Evolutionary conservation across 2,113 vertebrate species (phyloP), one percentile per base, ranked within the genome.

Genomic region (Trochalopteron elliotii): DNA sequence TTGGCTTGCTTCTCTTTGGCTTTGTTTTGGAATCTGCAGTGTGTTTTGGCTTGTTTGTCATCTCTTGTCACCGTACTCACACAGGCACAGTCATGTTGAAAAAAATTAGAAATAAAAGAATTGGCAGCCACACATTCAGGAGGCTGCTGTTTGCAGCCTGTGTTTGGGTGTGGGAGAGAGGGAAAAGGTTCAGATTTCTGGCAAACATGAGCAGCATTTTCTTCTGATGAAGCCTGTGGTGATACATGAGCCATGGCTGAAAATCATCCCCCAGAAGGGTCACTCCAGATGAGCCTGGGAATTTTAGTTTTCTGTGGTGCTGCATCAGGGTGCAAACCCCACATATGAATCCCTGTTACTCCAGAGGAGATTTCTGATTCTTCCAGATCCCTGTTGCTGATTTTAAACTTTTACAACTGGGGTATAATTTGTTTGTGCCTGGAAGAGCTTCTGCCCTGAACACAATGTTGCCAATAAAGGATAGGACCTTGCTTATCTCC

Each of bases 401-500:
- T 84, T 61, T 87, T 40, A 24, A 76, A 27, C 10, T 78, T 89
- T 35, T 44, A 20, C 12, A 50, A 7, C 16, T 5, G 10, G 10
- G 2, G 5, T 1, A 0, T 49, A 23, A 71, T 60, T 50, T 71
- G 0, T 83, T 78, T 52, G 56, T 28, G 31, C 42, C 47, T 59
- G 31, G 17, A 20, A 79, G 19, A 33, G 17, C 31, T 85, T 67
- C 70, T 69, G 31, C 31, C 13, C 20, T 68, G 50, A 78, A 42
- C 8, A 2, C 3, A 1, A 0, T 22, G 9, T 12, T 59, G 22
- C 10, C 2, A 2, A 2, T 76, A 45, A 89, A 85, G 55, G 65
- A 64, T 11, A 60, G 37, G 37, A 55, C 40, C 30, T 76, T 65
- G 18, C 9, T 94, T 42, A 87, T 76, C 65, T 76, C 65, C 10